Percentiles rank a stretch among this genome's conserved stretches.
Conservation (phyloP, 2,113 vertebrate genomes). For the Taurulus bubalis region DNA sequence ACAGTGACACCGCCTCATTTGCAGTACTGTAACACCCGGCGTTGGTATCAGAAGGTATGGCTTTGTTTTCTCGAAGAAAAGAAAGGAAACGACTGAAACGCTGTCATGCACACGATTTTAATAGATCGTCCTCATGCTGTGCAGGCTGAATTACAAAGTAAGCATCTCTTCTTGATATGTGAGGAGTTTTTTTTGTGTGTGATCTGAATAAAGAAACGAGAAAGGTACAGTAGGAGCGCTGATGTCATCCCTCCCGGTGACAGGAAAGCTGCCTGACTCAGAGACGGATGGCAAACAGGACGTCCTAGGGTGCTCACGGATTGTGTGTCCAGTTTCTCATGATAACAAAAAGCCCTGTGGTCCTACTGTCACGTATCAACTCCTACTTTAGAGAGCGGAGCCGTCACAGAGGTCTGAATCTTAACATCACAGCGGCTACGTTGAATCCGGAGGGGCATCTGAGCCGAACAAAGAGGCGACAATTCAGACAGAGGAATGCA, state of each 20-base stretch:
- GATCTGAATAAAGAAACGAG: not conserved
- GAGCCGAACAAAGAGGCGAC: slow-evolving; percentile 66
- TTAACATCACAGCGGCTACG: slow-evolving; percentile 11
- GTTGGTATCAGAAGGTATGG: not conserved
- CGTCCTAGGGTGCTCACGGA: slow-evolving; percentile 36
- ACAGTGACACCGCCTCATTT: not conserved
- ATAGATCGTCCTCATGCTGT: not conserved
- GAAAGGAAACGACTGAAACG: not conserved
- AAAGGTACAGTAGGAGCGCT: slow-evolving; percentile 7
- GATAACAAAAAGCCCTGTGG: slow-evolving; percentile 26
- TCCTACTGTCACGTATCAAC: not conserved
- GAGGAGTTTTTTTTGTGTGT: not conserved
- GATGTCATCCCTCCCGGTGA: slow-evolving; percentile 66
- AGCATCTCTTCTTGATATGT: not conserved
- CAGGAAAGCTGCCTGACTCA: slow-evolving; percentile 53
- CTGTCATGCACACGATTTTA: not conserved
- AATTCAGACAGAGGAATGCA: slow-evolving; percentile 42
- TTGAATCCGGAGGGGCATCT: slow-evolving; percentile 10
- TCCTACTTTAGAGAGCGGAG: slow-evolving; percentile 7
- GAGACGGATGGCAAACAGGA: slow-evolving; percentile 65
- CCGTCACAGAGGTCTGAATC: slow-evolving; percentile 32
- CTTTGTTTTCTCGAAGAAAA: not conserved
- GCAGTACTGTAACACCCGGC: not conserved
- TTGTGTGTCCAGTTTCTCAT: not conserved
- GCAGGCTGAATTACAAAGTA: not conserved